These are phyloP conservation scores for Meda fulgida DNA, from an alignment of 2,797 vertebrate species.

Conservation along the genomic window DNA sequence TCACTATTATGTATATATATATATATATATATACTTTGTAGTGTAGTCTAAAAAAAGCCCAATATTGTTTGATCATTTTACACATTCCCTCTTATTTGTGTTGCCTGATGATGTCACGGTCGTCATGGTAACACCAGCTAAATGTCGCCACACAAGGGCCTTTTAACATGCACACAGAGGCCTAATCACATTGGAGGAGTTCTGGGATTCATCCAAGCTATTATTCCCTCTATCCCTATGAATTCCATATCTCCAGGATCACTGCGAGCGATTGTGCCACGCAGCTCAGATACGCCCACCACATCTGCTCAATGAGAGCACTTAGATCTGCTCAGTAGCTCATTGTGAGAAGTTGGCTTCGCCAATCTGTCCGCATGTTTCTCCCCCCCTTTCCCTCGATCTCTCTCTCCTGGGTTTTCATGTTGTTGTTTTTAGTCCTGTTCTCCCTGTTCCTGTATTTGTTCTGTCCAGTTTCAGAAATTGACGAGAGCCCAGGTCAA, in stretches of 20 bases:
- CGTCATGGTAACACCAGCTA: constrained; percentile 42
- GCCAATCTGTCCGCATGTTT: constrained; percentile 24
- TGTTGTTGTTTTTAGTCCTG: constrained; percentile 14
- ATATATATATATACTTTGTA: neutral
- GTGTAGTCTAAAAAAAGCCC: neutral
- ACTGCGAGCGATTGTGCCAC: constrained; percentile 38
- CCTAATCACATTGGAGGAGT: constrained; percentile 51
- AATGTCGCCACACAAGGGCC: constrained; percentile 48
- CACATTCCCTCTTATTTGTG: constrained; percentile 35
- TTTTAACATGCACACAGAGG: constrained; percentile 45
- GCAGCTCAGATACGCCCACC: constrained; percentile 51
- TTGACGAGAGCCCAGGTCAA: neutral
- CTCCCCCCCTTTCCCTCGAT: constrained; percentile 4
- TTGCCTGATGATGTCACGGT: constrained; percentile 50
- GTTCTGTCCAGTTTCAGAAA: neutral
- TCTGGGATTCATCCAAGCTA: constrained; percentile 41
- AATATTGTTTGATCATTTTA: constrained; percentile 15
- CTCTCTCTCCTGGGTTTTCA: neutral
- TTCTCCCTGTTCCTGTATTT: constrained; percentile 3
- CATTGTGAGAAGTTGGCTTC: constrained; percentile 58
- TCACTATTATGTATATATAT: no score
- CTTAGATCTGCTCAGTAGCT: constrained; percentile 54
- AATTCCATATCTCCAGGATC: constrained; percentile 57
- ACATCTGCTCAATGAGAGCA: constrained; percentile 59
- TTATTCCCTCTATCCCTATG: constrained; percentile 40